phyloP scores from a whole-genome alignment of 1,140 invertebrate species.

The Drosophila auraria region DNA sequence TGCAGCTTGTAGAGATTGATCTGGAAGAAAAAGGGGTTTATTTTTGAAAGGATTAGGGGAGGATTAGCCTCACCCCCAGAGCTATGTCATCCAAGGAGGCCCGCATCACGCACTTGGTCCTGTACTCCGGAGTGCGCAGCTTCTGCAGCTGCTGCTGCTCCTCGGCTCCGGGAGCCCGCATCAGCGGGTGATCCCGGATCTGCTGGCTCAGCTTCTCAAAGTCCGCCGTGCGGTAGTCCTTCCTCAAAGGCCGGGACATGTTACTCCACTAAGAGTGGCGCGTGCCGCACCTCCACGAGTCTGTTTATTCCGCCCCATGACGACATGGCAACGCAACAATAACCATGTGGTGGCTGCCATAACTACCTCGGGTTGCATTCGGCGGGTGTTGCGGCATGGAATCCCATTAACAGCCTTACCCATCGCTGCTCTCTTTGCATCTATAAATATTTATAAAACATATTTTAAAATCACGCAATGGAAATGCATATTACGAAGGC shows the following conservation, averaged over 20 bases:
- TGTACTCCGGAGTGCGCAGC: conserved; percentile 64
- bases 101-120: conserved; percentile 77
- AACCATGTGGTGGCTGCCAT: conserved; percentile 31
- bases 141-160: conserved; percentile 54
- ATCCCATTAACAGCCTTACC: conserved; percentile 49
- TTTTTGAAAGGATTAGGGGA: too few species aligned
- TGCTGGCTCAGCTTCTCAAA: conserved; percentile 61
- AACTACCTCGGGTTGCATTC: conserved; percentile 45
- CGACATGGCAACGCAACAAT: conserved; percentile 49
- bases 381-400: conserved; percentile 32
- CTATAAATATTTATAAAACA: conserved; percentile 64
- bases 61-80: conserved; percentile 46
- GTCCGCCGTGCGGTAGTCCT: conserved; percentile 66
- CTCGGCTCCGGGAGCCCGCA: conserved; percentile 34
- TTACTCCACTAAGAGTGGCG: neutral
- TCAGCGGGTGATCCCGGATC: conserved; percentile 62
- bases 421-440: conserved; percentile 47
- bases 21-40: conserved; percentile 12
- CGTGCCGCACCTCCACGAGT: conserved; percentile 13
- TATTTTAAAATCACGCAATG: conserved; percentile 41
- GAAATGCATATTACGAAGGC: neutral
- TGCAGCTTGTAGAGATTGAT: conserved; percentile 68
- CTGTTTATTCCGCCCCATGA: conserved; percentile 23
- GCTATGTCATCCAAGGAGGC: conserved; percentile 76
- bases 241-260: conserved; percentile 56